These are phyloP conservation scores for Calliopum simillimum DNA, from an alignment of 2,888 invertebrate genomes.

Conservation along the genomic window DNA sequence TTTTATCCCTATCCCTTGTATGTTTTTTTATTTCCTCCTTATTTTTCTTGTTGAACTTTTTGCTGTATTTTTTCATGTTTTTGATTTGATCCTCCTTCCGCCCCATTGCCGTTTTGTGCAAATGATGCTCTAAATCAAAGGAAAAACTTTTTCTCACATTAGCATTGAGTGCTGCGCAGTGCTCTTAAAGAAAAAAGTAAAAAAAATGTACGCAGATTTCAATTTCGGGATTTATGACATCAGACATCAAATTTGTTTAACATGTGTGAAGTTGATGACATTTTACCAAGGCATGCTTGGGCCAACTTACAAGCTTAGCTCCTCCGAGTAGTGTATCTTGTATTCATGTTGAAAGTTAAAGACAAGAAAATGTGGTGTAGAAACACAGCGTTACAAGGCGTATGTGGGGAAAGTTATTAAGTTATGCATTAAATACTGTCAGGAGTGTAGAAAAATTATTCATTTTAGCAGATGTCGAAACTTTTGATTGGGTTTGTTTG, in stretches of 20 bases:
- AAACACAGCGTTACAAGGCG: neutral
- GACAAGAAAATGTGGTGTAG: neutral
- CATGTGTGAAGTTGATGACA: slow-evolving; percentile 36
- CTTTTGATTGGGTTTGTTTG: slow-evolving; percentile 8
- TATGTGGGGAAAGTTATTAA: slow-evolving; percentile 1
- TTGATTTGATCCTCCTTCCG: neutral
- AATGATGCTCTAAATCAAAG: slow-evolving; percentile 46
- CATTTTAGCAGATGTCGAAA: slow-evolving; percentile 17
- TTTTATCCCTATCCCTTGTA: slow-evolving; percentile 37
- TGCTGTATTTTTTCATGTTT: slow-evolving; percentile 13
- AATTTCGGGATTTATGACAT: slow-evolving; percentile 39
- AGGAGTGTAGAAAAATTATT: slow-evolving; percentile 1
- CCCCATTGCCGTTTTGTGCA: slow-evolving; percentile 17
- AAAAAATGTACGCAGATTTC: slow-evolving; percentile 30
- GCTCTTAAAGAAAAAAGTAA: neutral
- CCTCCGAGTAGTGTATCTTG: neutral
- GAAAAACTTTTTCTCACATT: slow-evolving; percentile 44
- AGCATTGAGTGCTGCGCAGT: slow-evolving; percentile 33
- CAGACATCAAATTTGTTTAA: slow-evolving; percentile 28
- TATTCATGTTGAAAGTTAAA: slow-evolving; percentile 7
- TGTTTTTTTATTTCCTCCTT: slow-evolving; percentile 4
- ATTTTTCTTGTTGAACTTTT: slow-evolving; percentile 17
- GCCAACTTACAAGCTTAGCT: neutral
- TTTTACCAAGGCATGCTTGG: neutral
- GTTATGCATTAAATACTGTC: slow-evolving; percentile 5